Conservation (phyloP, 2,113 vertebrate genomes). For the Scortum barcoo region DNA sequence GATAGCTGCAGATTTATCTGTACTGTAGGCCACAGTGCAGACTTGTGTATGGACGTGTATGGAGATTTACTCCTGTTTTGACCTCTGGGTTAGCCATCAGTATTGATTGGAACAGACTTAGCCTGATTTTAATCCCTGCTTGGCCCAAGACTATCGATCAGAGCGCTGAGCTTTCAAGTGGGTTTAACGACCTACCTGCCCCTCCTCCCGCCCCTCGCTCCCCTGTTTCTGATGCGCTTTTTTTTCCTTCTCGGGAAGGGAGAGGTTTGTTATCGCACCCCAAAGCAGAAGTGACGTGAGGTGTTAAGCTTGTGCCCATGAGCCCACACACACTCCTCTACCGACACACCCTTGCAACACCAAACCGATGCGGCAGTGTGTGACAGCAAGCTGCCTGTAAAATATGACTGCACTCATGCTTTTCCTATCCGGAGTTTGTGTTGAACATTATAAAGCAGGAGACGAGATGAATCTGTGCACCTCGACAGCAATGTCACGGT, state of each 20-base stretch:
- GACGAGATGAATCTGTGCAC: conserved; percentile 75
- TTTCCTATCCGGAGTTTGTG: conserved; percentile 66
- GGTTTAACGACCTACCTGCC: conserved; percentile 78
- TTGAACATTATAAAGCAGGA: conserved; percentile 71
- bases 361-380: conserved; percentile 51
- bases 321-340: conserved; percentile 21
- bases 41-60: conserved; percentile 79
- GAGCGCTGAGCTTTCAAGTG: conserved; percentile 80
- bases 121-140: conserved; percentile 84
- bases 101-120: conserved; percentile 84
- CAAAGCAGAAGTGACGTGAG: conserved; percentile 61
- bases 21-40: conserved; percentile 69
- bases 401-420: conserved; percentile 67
- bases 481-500: conserved; percentile 72
- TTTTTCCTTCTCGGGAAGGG: conserved; percentile 45
- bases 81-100: conserved; percentile 83
- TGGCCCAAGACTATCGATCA: conserved; percentile 82
- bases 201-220: conserved; percentile 38
- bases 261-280: conserved; percentile 63
- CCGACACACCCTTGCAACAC: conserved; percentile 7
- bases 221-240: neutral
- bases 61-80: conserved; percentile 85
- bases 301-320: conserved; percentile 22
- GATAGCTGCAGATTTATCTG: conserved; percentile 76
- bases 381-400: conserved; percentile 63